phyloP scores from a whole-genome alignment of 2,888 invertebrate genomes.

The Heliconius charithonia region DNA sequence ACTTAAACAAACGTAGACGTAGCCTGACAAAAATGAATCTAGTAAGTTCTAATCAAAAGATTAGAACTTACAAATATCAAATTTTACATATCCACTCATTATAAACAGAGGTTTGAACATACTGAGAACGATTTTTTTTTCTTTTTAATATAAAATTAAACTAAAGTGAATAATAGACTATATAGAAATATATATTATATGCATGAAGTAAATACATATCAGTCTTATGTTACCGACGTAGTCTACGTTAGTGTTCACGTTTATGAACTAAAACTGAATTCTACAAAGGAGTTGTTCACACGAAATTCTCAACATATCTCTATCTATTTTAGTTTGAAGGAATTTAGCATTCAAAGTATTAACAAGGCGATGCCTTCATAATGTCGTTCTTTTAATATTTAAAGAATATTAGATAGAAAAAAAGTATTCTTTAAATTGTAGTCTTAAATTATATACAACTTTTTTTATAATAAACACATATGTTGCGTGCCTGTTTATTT shows the following conservation, averaged over 20 bases:
- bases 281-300: slow-evolving; percentile 15
- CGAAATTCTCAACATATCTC: slow-evolving; percentile 19
- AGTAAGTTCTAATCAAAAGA: no score
- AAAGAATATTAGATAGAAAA: not conserved
- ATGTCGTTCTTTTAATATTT: not conserved
- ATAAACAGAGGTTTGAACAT: not conserved
- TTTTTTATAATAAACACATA: no score
- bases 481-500: no score
- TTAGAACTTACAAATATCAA: no score
- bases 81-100: not conserved
- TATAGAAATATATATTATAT: not conserved
- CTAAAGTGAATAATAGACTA: not conserved
- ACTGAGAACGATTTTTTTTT: not conserved
- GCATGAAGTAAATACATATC: not conserved
- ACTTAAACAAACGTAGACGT: no score
- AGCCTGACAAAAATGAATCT: no score
- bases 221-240: not conserved
- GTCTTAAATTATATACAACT: no score
- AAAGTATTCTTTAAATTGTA: not conserved
- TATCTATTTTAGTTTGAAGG: slow-evolving; percentile 12
- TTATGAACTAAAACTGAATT: not conserved
- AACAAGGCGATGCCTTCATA: slow-evolving; percentile 8
- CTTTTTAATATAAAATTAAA: not conserved
- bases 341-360: not conserved
- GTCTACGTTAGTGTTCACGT: not conserved